Percentiles rank a stretch among this genome's conserved stretches.
These are phyloP conservation scores for Ispidina lecontei DNA, from an alignment of 2,797 vertebrate genomes.

Conservation along the genomic window DNA sequence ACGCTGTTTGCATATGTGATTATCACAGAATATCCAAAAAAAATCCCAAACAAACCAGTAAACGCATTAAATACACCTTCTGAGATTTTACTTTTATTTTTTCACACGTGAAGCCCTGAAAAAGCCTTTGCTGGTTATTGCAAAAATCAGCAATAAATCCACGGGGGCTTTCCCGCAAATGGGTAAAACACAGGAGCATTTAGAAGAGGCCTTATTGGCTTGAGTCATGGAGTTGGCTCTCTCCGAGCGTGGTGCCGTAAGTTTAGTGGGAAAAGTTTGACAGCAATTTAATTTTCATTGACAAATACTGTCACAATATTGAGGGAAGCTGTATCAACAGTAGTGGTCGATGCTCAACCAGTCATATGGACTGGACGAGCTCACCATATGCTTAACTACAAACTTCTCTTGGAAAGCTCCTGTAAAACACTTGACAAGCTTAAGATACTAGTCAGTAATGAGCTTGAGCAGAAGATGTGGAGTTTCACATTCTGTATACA, in stretches of 20 bases:
- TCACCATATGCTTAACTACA: constrained; percentile 84
- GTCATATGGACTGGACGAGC: constrained; percentile 85
- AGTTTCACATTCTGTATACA: constrained; percentile 51
- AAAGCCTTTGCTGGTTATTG: constrained; percentile 27
- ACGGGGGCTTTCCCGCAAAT: constrained; percentile 29
- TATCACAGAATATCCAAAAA: not conserved
- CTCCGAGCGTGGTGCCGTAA: constrained; percentile 72
- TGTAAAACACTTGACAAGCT: constrained; percentile 82
- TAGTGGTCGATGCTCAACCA: constrained; percentile 84
- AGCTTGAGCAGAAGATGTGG: constrained; percentile 70
- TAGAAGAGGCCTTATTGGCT: constrained; percentile 77
- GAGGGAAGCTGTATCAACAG: constrained; percentile 83
- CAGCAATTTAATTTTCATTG: constrained; percentile 86
- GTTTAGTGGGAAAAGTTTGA: constrained; percentile 82
- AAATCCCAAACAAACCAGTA: not conserved
- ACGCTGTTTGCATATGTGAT: not conserved
- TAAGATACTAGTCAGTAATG: constrained; percentile 79
- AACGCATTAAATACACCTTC: not conserved
- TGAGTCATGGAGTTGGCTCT: constrained; percentile 78
- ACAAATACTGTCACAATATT: constrained; percentile 86
- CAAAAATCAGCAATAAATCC: constrained; percentile 36
- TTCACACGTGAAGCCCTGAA: not conserved
- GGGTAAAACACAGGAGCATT: constrained; percentile 51
- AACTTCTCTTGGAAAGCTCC: constrained; percentile 82
- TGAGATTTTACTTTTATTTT: not conserved